Evolutionary conservation across 1,140 invertebrate species (phyloP), one percentile per base, ranked within the genome.

Genomic region (Euborellia annulipes): DNA sequence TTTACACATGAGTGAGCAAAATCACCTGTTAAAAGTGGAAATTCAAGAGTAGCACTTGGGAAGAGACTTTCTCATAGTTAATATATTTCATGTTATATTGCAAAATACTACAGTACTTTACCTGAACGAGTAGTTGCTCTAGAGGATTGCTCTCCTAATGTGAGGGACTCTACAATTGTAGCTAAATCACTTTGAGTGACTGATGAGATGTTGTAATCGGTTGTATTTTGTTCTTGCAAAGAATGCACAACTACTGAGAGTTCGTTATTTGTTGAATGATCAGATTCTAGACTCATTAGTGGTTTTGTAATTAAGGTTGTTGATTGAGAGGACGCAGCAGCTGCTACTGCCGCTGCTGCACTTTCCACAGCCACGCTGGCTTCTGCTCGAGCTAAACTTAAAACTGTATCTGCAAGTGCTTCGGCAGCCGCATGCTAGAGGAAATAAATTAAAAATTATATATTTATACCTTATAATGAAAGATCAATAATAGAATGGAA

Each of bases 371-470:
- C 71, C 13, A 79, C 72, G 19, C 77, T 71, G 22, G 82, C 80
- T 60, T 86, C 82, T 3, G 80, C 76, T 41, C 83, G 79, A 11
- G 86, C 83, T 45, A 87, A 78, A 32, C 80, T 84, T 39, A 90
- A 65, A 47, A 92, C 75, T 58, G 73, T 82, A 55, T 94, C 88
- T 3, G 89, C 83, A 54, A 95, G 84, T 36, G 86, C 84, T 62
- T 91, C 85, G 8, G 87, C 87, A 48, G 89, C 80, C n/a, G n/a
- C n/a, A n/a, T n/a, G 6, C 8, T 46, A 9, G 45, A 51, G 44
- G 19, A 45, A 40, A 43, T 14, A 32, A 23, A 20, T 20, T 40
- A 17, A 47, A 36, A 50, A 41, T 48, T 18, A 34, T 19, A 52
- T 42, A 42, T 13, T 27, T 42, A 42, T 9, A 42, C 6, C 2